phyloP scores from a whole-genome alignment of 1,140 invertebrate genomes.

The Centruroides sculpturatus region DNA sequence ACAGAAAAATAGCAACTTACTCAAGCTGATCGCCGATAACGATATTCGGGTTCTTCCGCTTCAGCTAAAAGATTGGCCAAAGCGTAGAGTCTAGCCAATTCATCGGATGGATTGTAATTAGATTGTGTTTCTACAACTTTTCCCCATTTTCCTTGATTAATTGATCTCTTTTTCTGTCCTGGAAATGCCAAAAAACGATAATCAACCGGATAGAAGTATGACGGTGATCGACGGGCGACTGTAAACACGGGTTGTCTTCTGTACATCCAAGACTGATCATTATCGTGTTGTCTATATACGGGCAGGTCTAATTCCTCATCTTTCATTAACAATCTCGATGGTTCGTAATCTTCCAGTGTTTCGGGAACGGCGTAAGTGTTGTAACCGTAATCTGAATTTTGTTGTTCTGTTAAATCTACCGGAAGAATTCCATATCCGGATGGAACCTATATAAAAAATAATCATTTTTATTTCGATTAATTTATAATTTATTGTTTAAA shows the following conservation, averaged over 20 bases:
- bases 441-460: too few relatives aligned
- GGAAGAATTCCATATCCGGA: too few relatives aligned
- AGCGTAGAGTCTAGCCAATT: constrained; percentile 11
- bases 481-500: too few relatives aligned
- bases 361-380: too few relatives aligned
- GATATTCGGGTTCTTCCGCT: constrained; percentile 1
- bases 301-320: too few relatives aligned
- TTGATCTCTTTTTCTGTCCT: constrained; percentile 8
- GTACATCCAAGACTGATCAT: too few relatives aligned
- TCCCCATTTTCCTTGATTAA: constrained; percentile 9
- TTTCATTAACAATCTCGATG: too few relatives aligned
- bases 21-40: constrained; percentile 1
- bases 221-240: constrained; percentile 3
- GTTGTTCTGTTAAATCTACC: too few relatives aligned
- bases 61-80: constrained; percentile 10
- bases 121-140: constrained; percentile 7
- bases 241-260: neutral
- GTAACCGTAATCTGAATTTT: too few relatives aligned
- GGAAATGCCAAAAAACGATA: constrained; percentile 6
- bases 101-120: constrained; percentile 6
- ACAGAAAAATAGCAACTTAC: neutral
- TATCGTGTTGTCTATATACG: too few relatives aligned
- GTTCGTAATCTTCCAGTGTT: too few relatives aligned
- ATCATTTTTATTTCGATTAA: too few relatives aligned
- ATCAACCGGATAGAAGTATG: constrained; percentile 11